These are phyloP conservation scores for Hypocryptadius cinnamomeus DNA, from an alignment of 2,113 vertebrate genomes.

Conservation along the genomic window DNA sequence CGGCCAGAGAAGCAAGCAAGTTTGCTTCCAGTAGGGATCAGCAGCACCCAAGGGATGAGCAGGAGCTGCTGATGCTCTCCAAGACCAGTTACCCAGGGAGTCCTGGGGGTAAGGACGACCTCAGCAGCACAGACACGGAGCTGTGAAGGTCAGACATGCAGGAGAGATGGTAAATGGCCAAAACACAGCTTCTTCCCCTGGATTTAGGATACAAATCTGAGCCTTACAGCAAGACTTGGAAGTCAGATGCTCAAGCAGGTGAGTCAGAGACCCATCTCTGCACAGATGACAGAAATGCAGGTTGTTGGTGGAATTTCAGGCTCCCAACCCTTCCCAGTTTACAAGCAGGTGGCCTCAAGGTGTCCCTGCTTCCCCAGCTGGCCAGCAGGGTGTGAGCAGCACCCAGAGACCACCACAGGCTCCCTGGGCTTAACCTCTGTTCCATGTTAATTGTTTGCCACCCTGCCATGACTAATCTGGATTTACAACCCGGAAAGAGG, in stretches of 20 bases:
- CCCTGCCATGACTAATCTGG: neutral
- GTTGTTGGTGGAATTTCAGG: neutral
- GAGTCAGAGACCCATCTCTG: neutral
- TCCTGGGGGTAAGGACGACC: neutral
- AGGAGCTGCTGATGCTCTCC: neutral
- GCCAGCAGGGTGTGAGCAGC: neutral
- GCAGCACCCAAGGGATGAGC: neutral
- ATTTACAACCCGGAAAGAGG: neutral
- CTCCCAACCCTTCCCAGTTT: neutral
- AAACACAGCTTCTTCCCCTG: neutral
- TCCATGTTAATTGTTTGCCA: constrained; percentile 9
- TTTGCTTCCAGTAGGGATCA: neutral
- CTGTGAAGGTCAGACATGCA: neutral
- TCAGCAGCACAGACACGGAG: neutral
- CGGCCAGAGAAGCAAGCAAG: neutral
- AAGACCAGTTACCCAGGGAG: neutral
- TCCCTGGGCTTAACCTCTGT: neutral
- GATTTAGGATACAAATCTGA: neutral
- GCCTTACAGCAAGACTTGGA: neutral
- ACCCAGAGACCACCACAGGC: neutral
- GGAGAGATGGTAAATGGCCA: neutral
- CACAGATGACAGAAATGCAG: neutral
- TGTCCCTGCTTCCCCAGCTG: neutral
- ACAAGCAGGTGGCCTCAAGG: neutral
- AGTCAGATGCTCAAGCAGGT: neutral